Percentiles rank a stretch among this genome's conserved stretches.
Conservation (phyloP, 2,113 vertebrate genomes). For the Nymphicus hollandicus region DNA sequence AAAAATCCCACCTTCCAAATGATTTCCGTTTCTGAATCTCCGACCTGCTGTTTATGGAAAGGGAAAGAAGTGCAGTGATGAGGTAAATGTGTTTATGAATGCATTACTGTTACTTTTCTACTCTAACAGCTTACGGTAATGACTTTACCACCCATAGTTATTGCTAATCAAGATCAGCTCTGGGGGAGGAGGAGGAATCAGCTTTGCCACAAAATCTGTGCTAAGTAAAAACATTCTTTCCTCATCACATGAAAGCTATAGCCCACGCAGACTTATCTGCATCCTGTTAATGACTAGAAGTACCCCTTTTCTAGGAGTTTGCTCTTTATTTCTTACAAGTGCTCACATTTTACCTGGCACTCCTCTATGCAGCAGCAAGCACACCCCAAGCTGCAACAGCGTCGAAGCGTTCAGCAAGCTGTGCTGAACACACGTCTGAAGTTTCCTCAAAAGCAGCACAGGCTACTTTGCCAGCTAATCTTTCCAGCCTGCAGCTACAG, state of each 20-base stretch:
- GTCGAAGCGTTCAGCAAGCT: not conserved
- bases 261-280: not conserved
- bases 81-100: constrained; percentile 9
- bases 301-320: not conserved
- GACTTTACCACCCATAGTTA: constrained; percentile 22
- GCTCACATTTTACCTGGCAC: not conserved
- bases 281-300: not conserved
- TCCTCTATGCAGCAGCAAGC: not conserved
- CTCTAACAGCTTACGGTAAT: constrained; percentile 1
- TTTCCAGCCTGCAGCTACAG: constrained; percentile 45
- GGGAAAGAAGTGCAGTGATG: not conserved
- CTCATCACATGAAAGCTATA: not conserved
- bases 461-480: not conserved
- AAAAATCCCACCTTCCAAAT: not conserved
- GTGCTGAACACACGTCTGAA: not conserved
- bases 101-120: constrained; percentile 24
- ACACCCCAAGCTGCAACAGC: not conserved
- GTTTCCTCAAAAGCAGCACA: constrained; percentile 58
- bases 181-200: not conserved
- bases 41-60: not conserved
- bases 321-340: not conserved
- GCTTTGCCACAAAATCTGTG: not conserved
- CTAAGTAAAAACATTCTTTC: not conserved
- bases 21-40: not conserved
- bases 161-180: not conserved